Conservation (phyloP, 2,113 vertebrate species). For the Phaethornis superciliosus region DNA sequence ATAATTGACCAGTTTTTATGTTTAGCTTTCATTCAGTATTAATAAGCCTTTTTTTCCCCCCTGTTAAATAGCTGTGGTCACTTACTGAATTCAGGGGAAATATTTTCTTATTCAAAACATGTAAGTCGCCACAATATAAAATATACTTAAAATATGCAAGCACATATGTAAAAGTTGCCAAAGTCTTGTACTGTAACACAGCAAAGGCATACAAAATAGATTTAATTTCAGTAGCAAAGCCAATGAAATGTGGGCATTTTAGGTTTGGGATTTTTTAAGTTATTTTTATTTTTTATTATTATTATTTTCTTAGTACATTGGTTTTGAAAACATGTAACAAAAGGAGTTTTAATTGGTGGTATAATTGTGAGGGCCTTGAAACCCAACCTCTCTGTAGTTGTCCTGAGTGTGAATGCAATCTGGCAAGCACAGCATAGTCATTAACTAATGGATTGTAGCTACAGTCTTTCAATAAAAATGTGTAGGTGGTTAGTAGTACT, state of each 20-base stretch:
- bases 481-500: conserved; percentile 13
- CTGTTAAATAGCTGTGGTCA: background rate
- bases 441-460: conserved; percentile 51
- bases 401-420: background rate
- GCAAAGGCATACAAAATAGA: background rate
- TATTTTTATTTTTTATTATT: too few relatives aligned
- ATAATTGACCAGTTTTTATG: background rate
- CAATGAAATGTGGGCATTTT: background rate
- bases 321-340: conserved; percentile 20
- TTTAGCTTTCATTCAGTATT: background rate
- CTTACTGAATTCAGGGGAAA: background rate
- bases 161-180: background rate
- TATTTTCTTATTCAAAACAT: background rate
- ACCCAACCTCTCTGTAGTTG: background rate
- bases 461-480: conserved; percentile 16
- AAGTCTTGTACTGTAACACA: background rate
- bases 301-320: background rate
- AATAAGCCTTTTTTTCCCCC: background rate
- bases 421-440: conserved; percentile 14
- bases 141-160: background rate
- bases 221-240: background rate
- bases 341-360: background rate
- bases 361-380: conserved; percentile 33
- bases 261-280: background rate
- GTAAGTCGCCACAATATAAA: background rate